Evolutionary conservation across 2,888 invertebrate genomes (phyloP).

Genomic region (Leptopterna dolabrata): DNA sequence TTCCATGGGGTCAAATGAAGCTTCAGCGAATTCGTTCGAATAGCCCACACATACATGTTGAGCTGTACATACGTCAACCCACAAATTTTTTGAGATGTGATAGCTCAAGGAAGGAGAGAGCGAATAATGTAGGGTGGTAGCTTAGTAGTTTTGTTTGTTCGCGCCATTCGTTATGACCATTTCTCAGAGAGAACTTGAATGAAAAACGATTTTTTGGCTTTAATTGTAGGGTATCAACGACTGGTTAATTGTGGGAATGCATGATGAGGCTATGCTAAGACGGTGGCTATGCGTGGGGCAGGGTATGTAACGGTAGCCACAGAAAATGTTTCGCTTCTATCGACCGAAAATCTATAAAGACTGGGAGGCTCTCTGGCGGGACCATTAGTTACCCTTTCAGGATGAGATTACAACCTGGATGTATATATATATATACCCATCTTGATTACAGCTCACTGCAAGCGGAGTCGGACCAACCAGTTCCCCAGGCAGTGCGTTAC

Average conservation of each 20-base stretch:
- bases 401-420: neutral
- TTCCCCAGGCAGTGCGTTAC: neutral
- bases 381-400: neutral
- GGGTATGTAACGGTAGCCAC: constrained; percentile 4
- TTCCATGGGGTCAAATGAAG: too few species aligned
- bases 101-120: too few species aligned
- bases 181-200: neutral
- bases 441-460: constrained; percentile 12
- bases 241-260: neutral
- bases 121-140: too few species aligned
- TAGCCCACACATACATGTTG: too few species aligned
- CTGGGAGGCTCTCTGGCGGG: neutral
- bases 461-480: neutral
- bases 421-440: neutral
- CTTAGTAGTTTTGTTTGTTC: too few species aligned
- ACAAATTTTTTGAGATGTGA: too few species aligned
- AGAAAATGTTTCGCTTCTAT: neutral
- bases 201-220: neutral
- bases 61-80: too few species aligned
- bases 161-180: too few species aligned
- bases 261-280: neutral
- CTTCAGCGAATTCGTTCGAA: too few species aligned
- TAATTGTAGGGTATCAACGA: neutral
- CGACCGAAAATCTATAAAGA: constrained; percentile 11
- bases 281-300: neutral